Evolutionary conservation across 2,113 vertebrate species (phyloP), one percentile per base, ranked within the genome.

Genomic region (Bubo scandiacus): DNA sequence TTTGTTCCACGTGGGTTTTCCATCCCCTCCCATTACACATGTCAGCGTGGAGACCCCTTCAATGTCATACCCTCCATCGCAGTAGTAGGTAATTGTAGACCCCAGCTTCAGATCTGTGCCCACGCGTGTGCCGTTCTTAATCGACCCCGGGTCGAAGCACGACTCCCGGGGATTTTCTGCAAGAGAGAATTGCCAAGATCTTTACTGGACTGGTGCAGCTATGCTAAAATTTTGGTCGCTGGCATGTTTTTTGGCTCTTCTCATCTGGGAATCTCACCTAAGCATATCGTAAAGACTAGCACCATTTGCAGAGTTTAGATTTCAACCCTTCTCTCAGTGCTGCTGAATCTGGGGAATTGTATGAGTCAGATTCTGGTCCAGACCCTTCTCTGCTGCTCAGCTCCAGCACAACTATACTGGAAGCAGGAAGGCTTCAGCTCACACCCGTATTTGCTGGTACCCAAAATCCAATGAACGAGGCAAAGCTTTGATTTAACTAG

Each of bases 161-260:
- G 99, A 99, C 97, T 99, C 99, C 88, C 99, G 98, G n/a, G 99
- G 99, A 91, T 99, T 99, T 96, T 99, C 99, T 99, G 98, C 66
- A 86, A 83, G 79, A 75, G 7, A 52, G 14, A 67, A 65, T 42
- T 5, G n/a, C 54, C 52, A 13, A 51, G 15, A 2, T 4, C 30
- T 62, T 82, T 3, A 63, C 3, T 23, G 15, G 3, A 12, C 68
- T 49, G 32, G 5, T 4, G 19, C 4, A 36, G 43, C 15, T 29
- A 3, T 45, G 45, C 58, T 13, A 3, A 13, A 30, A 7, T 10
- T 30, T 11, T 1, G 1, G 10, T 25, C 52, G 9, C 3, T 2
- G 6, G 11, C 19, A 18, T 1, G 4, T 3, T 3, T 15, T 42
- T 17, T 18, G 34, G 4, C 10, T 88, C 68, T 80, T 77, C 49